Evolutionary conservation across 1,140 invertebrate genomes (phyloP), one percentile per base, ranked within the genome.

Genomic region (Cydia strobilella): DNA sequence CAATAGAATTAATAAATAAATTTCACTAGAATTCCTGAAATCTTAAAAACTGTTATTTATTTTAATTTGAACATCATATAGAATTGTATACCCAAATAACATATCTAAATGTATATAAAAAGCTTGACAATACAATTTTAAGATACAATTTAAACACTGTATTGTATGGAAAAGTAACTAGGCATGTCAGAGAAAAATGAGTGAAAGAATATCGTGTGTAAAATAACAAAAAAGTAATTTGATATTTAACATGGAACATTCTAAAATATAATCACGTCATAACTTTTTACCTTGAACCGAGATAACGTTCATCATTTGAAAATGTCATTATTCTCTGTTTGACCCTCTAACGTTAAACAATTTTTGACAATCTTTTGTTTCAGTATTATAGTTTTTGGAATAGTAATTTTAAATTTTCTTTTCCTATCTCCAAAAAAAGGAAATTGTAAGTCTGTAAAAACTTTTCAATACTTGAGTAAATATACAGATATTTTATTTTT

Each of bases 41-140:
- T 23, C 20, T 23, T 20, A 20, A 59, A 3, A 10, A 23, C 7
- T 65, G 4, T 13, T n/a, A 10, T 20, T 39, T 39, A 35, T 39
- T 20, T 42, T 18, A 18, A 25, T 69, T 69, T 69, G 7, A 18
- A 10, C 7, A 69, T 69, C 25, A 9, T 31, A 69, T 69, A 69
- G 13, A 35, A 73, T 42, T 73, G 72, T 73, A 9, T 74, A 54
- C 87, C 87, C 82, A 91, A 90, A 85, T 87, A 85, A 92, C 90
- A 92, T 92, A 92, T 92, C 90, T 92, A 84, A 86, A 82, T 91
- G 90, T 92, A 92, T 66, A 91, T 91, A 90, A 86, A 89, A 90
- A 80, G 90, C 90, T 92, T 91, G 90, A 92, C 90, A 92, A 92
- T 92, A 92, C 90, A 80, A 86, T 85, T 87, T 87, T 89, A 88